Evolutionary conservation across 2,888 invertebrate species (phyloP).

Genomic region (Pediacus dermestoides): DNA sequence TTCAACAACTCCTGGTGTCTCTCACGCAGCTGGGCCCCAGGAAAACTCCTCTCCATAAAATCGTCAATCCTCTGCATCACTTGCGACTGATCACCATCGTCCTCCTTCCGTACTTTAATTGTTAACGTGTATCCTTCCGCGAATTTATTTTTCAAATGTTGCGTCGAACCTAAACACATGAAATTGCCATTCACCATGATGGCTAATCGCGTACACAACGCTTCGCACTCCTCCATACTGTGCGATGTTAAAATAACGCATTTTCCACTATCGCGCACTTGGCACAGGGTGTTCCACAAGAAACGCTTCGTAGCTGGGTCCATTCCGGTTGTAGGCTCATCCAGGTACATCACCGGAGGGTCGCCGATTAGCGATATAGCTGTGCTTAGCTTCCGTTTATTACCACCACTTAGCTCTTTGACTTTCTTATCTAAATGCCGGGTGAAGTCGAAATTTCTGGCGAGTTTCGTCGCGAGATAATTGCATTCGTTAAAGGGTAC

Average conservation of each 20-base stretch:
- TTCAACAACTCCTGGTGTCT: conserved; percentile 70
- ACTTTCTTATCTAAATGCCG: conserved; percentile 51
- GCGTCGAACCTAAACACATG: conserved; percentile 75
- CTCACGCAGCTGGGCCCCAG: conserved; percentile 54
- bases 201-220: conserved; percentile 73
- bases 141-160: conserved; percentile 78
- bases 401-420: conserved; percentile 53
- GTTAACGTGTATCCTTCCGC: conserved; percentile 56
- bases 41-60: conserved; percentile 40
- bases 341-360: conserved; percentile 54
- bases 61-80: conserved; percentile 31
- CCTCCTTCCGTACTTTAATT: conserved; percentile 46
- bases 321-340: conserved; percentile 62
- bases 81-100: conserved; percentile 17
- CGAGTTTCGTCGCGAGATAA: conserved; percentile 42
- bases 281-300: conserved; percentile 73
- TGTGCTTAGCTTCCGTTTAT: conserved; percentile 56
- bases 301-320: conserved; percentile 77
- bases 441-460: conserved; percentile 48
- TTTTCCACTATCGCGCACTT: conserved; percentile 66
- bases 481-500: conserved; percentile 41
- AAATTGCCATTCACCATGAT: conserved; percentile 85
- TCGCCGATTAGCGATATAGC: conserved; percentile 56
- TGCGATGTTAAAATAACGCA: conserved; percentile 80
- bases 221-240: conserved; percentile 87